Percentiles rank a stretch among this genome's conserved stretches.
Evolutionary conservation across 64 coral and sea anemone genomes (phyloP).

Genomic region (Pocillopora verrucosa): DNA sequence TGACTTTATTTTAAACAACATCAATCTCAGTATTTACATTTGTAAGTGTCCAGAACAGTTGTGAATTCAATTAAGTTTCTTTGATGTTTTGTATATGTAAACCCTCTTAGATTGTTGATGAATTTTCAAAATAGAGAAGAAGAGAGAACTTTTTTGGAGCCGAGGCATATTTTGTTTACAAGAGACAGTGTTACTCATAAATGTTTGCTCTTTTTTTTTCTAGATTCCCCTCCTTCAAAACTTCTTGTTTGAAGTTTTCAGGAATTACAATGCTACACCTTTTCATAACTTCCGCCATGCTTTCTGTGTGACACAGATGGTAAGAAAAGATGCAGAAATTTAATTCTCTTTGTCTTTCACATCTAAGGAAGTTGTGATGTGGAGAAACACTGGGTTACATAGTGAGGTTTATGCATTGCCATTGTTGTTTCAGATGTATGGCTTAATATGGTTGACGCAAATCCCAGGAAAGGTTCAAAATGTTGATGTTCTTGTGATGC

Average conservation of each 20-base stretch:
- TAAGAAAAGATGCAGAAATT: not conserved
- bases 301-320: constrained; percentile 96
- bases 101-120: too few species aligned
- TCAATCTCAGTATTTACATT: not conserved
- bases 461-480: constrained; percentile 58
- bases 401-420: not conserved
- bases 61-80: too few species aligned
- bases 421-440: constrained; percentile 74
- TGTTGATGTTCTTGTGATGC: constrained; percentile 76
- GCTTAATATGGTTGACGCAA: constrained; percentile 88
- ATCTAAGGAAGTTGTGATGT: too few species aligned
- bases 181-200: not conserved
- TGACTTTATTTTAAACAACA: too few species aligned
- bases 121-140: too few species aligned
- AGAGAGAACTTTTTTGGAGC: too few species aligned
- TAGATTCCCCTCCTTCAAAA: constrained; percentile 83
- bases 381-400: too few species aligned
- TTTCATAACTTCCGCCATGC: constrained; percentile 93
- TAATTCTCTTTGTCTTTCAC: not conserved
- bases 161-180: not conserved
- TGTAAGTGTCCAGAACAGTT: not conserved
- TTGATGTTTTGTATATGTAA: too few species aligned
- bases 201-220: not conserved
- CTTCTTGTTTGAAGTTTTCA: constrained; percentile 83
- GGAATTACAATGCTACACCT: constrained; percentile 85